These are phyloP conservation scores for Eutrigla gurnardus DNA, from an alignment of 2,797 vertebrate genomes.

Conservation along the genomic window DNA sequence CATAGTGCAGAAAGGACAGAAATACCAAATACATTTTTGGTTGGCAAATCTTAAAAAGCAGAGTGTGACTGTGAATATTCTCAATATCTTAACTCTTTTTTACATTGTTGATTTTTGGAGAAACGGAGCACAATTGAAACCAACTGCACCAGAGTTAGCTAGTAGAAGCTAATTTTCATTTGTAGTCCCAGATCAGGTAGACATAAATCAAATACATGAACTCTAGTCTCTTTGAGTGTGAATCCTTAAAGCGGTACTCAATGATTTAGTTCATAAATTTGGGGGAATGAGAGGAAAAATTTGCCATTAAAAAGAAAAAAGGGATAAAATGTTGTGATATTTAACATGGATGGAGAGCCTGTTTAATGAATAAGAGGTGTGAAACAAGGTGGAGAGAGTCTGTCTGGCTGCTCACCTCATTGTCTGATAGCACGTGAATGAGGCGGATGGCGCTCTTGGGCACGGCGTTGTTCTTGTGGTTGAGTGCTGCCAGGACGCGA, in stretches of 20 bases:
- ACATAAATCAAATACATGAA: no score
- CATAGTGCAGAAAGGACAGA: not conserved
- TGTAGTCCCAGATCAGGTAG: no score
- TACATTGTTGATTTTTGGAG: no score
- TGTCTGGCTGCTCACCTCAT: constrained; percentile 86
- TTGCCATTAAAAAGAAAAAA: no score
- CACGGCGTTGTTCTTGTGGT: constrained; percentile 95
- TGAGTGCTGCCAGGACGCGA: constrained; percentile 93
- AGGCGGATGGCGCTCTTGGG: constrained; percentile 97
- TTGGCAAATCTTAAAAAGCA: not conserved
- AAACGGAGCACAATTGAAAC: no score
- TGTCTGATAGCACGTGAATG: constrained; percentile 94
- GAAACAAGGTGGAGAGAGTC: not conserved
- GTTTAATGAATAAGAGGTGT: not conserved
- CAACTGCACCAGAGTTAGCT: no score
- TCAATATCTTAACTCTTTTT: no score
- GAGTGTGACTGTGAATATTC: not conserved
- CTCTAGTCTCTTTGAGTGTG: not conserved
- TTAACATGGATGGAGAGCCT: no score
- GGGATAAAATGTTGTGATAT: no score
- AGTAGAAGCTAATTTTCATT: no score
- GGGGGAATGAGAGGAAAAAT: no score
- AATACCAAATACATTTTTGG: not conserved
- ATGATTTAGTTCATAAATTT: not conserved
- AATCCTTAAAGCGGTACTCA: not conserved